Percentiles rank a stretch among this genome's conserved stretches.
Evolutionary conservation across 92 coral and sea anemone species (phyloP).

Genomic region (Bergia sp.): DNA sequence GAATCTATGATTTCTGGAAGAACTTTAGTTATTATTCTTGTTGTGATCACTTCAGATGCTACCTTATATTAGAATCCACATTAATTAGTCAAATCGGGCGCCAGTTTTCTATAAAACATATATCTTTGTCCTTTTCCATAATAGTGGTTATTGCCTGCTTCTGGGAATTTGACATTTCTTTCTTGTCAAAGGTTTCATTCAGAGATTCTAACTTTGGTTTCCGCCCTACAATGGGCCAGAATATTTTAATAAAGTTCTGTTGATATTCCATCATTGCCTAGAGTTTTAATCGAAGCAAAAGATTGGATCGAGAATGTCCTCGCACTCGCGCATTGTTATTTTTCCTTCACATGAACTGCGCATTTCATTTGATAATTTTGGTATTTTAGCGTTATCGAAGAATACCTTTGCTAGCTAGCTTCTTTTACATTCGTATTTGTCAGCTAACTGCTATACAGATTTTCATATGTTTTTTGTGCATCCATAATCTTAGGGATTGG

Average conservation of each 20-base stretch:
- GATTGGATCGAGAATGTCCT: background rate
- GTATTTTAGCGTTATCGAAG: background rate
- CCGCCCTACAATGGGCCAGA: conserved; percentile 25
- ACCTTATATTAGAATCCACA: conserved; percentile 3
- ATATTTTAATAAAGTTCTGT: conserved; percentile 22
- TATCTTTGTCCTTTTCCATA: conserved; percentile 31
- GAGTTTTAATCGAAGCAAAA: conserved; percentile 19
- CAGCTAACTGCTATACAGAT: no score
- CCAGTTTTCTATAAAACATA: conserved; percentile 17
- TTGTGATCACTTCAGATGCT: conserved; percentile 19
- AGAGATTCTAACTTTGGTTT: conserved; percentile 1
- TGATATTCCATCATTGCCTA: conserved; percentile 30
- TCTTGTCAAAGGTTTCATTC: background rate
- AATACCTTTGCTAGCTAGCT: background rate
- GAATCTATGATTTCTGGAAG: background rate
- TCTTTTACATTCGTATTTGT: background rate
- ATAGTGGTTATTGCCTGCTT: conserved; percentile 10
- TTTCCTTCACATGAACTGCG: conserved; percentile 14
- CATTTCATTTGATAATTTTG: background rate
- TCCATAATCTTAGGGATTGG: background rate
- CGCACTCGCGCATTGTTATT: conserved; percentile 21
- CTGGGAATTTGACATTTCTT: conserved; percentile 28
- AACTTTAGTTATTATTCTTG: background rate
- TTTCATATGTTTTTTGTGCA: background rate
- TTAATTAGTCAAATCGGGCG: conserved; percentile 6